phyloP scores from a whole-genome alignment of 2,888 invertebrate species.

The Matsumyia berberina region DNA sequence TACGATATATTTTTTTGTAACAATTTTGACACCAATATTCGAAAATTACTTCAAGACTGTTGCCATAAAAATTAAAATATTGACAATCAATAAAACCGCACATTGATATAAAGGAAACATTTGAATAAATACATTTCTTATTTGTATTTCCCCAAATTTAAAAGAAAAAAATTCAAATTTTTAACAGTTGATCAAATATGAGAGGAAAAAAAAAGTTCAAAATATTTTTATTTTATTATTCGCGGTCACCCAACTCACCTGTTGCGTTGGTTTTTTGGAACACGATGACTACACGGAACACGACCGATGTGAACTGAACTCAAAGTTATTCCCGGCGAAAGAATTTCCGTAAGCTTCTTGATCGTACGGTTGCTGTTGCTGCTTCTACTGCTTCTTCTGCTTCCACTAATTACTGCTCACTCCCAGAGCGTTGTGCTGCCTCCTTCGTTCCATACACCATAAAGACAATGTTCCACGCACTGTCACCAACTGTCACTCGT shows the following conservation, averaged over 20 bases:
- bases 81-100: slow-evolving; percentile 16
- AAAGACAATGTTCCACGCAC: slow-evolving; percentile 41
- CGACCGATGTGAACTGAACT: slow-evolving; percentile 62
- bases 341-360: slow-evolving; percentile 57
- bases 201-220: slow-evolving; percentile 11
- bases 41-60: neutral
- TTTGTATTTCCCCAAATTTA: neutral
- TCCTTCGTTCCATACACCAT: slow-evolving; percentile 24
- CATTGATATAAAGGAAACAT: neutral
- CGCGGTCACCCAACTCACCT: slow-evolving; percentile 66
- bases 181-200: slow-evolving; percentile 44
- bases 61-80: neutral
- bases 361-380: slow-evolving; percentile 31
- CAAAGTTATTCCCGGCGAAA: slow-evolving; percentile 49
- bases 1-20: neutral
- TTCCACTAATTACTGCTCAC: slow-evolving; percentile 45
- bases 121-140: neutral
- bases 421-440: neutral
- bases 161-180: slow-evolving; percentile 17
- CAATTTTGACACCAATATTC: neutral
- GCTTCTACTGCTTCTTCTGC: slow-evolving; percentile 23
- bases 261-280: slow-evolving; percentile 44
- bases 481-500: slow-evolving; percentile 33
- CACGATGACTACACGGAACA: slow-evolving; percentile 56
- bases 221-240: neutral